These are phyloP conservation scores for Porites lutea DNA, from an alignment of 64 coral and sea anemone species.

Conservation along the genomic window DNA sequence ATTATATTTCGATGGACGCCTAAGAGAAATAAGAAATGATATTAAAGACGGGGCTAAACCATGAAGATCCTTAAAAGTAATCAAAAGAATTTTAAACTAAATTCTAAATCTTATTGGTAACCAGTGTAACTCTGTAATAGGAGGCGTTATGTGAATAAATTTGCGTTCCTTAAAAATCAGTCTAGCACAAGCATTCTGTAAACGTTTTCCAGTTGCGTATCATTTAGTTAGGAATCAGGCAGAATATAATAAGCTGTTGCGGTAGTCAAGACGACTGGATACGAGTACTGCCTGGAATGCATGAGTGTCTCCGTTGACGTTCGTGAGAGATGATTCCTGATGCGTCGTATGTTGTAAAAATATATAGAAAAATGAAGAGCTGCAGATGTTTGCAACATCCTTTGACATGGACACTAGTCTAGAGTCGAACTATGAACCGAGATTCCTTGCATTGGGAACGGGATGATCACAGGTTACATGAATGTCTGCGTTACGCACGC, in stretches of 20 bases:
- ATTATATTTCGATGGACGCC: not conserved
- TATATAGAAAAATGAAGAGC: not conserved
- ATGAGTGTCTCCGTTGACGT: not conserved
- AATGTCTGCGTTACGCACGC: not conserved
- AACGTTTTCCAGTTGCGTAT: not conserved
- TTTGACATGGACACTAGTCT: not conserved
- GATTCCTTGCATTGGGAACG: not conserved
- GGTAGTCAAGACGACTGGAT: not conserved
- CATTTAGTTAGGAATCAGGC: not conserved
- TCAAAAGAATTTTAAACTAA: not conserved
- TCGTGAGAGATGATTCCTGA: slow-evolving; percentile 10
- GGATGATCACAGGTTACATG: not conserved
- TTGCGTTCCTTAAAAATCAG: not conserved
- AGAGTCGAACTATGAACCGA: not conserved
- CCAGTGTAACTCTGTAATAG: not conserved
- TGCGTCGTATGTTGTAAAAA: not conserved
- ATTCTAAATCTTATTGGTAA: not conserved
- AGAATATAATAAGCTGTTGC: not conserved
- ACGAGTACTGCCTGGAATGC: not conserved
- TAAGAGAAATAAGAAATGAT: not conserved
- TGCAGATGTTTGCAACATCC: not conserved
- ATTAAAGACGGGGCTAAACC: not conserved
- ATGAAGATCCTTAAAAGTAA: not conserved
- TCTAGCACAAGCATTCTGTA: not conserved
- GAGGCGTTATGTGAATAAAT: not conserved